Percentiles rank a stretch among this genome's conserved stretches.
Conservation (phyloP, 2,113 vertebrate species). For the Sebastes schlegelii region DNA sequence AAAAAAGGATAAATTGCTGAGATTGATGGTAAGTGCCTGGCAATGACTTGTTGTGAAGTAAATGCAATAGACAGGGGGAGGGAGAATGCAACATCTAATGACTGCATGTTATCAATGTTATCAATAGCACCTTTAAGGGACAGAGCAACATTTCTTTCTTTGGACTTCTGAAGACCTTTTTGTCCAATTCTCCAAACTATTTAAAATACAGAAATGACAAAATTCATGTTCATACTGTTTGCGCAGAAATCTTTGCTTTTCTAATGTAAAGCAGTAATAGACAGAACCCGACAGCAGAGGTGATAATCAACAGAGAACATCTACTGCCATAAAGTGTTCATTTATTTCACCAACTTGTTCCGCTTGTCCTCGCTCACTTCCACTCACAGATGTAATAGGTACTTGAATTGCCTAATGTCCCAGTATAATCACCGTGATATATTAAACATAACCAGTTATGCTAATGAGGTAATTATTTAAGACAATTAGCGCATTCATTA, state of each 20-base stretch:
- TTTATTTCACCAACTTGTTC: conserved; percentile 9
- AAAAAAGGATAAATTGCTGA: no score
- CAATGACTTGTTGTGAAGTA: no score
- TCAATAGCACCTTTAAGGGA: not conserved
- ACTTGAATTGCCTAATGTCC: conserved; percentile 18
- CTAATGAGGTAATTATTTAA: conserved; percentile 37
- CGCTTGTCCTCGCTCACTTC: conserved; percentile 19
- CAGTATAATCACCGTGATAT: conserved; percentile 19
- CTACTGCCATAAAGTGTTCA: not conserved
- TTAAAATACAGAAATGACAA: not conserved
- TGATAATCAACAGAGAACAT: conserved; percentile 3
- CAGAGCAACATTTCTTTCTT: not conserved
- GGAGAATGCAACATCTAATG: no score
- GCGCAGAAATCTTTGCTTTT: not conserved
- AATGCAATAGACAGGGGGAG: no score
- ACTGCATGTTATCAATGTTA: no score
- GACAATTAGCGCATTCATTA: conserved; percentile 37
- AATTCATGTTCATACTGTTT: not conserved
- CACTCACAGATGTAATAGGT: conserved; percentile 44
- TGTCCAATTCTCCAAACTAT: not conserved
- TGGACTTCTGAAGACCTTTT: not conserved
- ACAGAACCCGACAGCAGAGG: conserved; percentile 6
- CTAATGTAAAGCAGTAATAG: conserved; percentile 9
- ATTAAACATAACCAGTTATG: conserved; percentile 15
- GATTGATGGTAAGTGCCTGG: no score